Conservation (phyloP, 1,140 invertebrate genomes). For the Ceratina australensis region DNA sequence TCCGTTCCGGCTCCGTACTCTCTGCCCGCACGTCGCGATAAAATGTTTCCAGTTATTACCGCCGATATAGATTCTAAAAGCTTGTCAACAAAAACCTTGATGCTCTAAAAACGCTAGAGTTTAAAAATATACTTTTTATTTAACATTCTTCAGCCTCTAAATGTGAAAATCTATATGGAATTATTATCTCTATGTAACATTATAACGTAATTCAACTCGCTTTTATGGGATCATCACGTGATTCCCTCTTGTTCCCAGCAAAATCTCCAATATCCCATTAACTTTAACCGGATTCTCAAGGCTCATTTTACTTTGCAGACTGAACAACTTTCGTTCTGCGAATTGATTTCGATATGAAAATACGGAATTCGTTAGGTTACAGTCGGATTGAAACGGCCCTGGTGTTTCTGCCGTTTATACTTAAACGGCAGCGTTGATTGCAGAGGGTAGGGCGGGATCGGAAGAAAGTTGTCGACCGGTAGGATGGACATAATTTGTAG, state of each 20-base stretch:
- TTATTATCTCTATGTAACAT: too few relatives aligned
- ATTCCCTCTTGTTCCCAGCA: too few relatives aligned
- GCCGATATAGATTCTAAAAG: too few relatives aligned
- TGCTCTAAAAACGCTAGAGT: too few relatives aligned
- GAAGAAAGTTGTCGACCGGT: neutral
- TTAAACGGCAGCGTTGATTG: neutral
- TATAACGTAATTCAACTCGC: too few relatives aligned
- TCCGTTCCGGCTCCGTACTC: neutral
- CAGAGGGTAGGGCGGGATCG: neutral
- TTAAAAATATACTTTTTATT: too few relatives aligned
- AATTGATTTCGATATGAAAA: neutral
- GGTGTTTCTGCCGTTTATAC: too few relatives aligned
- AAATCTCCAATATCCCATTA: neutral
- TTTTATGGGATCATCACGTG: too few relatives aligned
- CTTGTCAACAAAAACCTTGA: too few relatives aligned
- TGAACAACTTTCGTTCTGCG: neutral
- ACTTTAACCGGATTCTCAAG: neutral
- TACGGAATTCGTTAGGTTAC: neutral
- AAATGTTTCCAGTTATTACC: too few relatives aligned
- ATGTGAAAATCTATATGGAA: too few relatives aligned
- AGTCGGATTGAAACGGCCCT: neutral
- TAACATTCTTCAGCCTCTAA: too few relatives aligned
- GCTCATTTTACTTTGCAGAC: neutral
- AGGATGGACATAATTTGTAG: slow-evolving; percentile 3
- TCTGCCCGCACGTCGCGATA: neutral